Conservation (phyloP, 2,888 invertebrate species). For the Luffia ferchaultella region DNA sequence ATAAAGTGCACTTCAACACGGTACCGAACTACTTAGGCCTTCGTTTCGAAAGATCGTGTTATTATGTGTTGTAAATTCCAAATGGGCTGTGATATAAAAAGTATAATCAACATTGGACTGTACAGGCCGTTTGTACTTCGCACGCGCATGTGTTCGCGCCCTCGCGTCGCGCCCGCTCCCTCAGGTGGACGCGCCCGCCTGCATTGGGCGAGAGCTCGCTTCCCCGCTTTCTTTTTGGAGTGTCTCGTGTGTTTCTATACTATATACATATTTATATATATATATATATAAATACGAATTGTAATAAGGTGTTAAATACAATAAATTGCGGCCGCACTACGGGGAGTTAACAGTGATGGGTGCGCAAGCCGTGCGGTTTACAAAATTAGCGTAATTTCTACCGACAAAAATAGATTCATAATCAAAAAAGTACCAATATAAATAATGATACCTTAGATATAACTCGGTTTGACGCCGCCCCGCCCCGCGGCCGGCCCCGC, state of each 20-base stretch:
- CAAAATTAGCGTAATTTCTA: conserved; percentile 67
- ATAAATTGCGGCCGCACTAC: conserved; percentile 33
- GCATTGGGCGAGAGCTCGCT: conserved; percentile 44
- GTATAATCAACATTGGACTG: conserved; percentile 70
- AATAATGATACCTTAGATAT: conserved; percentile 58
- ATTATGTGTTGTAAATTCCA: conserved; percentile 74
- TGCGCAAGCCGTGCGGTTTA: conserved; percentile 33
- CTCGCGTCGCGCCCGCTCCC: conserved; percentile 29
- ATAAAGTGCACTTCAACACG: conserved; percentile 61
- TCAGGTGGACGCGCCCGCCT: conserved; percentile 20
- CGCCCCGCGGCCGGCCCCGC: conserved; percentile 17
- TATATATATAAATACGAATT: conserved; percentile 47
- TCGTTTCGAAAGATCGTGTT: conserved; percentile 55
- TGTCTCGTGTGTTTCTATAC: conserved; percentile 41
- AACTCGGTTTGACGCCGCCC: conserved; percentile 16
- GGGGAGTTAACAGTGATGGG: conserved; percentile 51
- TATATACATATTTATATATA: no score
- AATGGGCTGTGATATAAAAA: conserved; percentile 80
- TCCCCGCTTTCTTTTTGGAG: conserved; percentile 41
- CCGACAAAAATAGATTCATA: conserved; percentile 68
- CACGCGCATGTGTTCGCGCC: conserved; percentile 4
- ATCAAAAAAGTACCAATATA: conserved; percentile 79
- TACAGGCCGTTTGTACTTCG: conserved; percentile 70
- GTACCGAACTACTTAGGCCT: conserved; percentile 50
- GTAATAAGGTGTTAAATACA: conserved; percentile 57